Base-by-base conservation (phyloP, 2,113 vertebrate genomes). In the Hemichromis elongatus region DNA sequence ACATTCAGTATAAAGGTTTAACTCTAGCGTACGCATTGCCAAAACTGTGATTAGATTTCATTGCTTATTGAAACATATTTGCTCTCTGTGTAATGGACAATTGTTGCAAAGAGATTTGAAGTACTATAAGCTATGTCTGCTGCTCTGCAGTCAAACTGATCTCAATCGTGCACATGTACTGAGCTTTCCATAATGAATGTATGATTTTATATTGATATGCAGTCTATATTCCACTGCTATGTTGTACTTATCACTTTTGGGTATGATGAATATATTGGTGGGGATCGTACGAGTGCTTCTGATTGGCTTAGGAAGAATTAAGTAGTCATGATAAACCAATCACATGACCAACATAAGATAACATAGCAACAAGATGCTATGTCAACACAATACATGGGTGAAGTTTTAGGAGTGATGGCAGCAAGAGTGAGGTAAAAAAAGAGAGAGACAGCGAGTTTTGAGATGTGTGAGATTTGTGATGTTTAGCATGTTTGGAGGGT, bases 1-100 rank as follows among this genome's bases (percentile, higher is more conserved):
- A 81, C 75, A 77, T 83, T 42, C 28, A 75, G 70, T 90, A 88
- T 63, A 80, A 54, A 87, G 81, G 56, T 86, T 77, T 80, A 54
- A 42, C 50, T 8, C 12, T 2, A 30, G 45, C 47, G 54, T 47
- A 68, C 13, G n/a, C 68, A 59, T 54, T 42, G 56, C 75, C 28
- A 14, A 77, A 30, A 10, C 82, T 53, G 21, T 68, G 18, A 83
- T 55, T 50, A 83, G 26, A 53, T 70, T 14, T 80, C 57, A 53
- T 37, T 7, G 2, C 3, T 40, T 16, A 66, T 42, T 30, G n/a
- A 59, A 81, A 73, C 66, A 80, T 9, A 2, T 7, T 8, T 40
- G 30, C 28, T 8, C 12, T 42, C n/a, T 30, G 9, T n/a, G 66
- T 30, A 42, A 77, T 77, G 1, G 37, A 68, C n/a, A 45, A 61